These are phyloP conservation scores for Orchestia grillus DNA, from an alignment of 1,140 invertebrate species.

Conservation along the genomic window DNA sequence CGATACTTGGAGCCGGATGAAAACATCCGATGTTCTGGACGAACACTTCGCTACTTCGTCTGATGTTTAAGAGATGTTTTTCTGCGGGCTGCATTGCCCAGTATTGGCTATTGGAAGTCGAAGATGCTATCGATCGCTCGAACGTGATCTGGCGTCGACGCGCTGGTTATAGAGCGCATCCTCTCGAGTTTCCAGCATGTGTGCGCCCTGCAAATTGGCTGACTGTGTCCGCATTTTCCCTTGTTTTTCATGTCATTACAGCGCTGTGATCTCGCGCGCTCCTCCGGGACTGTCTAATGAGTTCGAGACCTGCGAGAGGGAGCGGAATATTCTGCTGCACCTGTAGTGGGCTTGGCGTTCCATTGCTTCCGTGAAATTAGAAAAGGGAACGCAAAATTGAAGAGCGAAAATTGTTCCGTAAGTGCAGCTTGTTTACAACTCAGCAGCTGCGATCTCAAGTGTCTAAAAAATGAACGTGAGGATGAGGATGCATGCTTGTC, in stretches of 20 bases:
- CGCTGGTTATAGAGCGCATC: background rate
- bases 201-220: background rate
- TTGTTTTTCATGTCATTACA: background rate
- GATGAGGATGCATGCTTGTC: too few relatives aligned
- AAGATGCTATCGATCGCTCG: slow-evolving; percentile 35
- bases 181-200: background rate
- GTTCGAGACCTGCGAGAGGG: background rate
- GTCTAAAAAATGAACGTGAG: too few relatives aligned
- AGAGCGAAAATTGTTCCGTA: too few relatives aligned
- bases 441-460: too few relatives aligned
- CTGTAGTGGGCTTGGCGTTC: too few relatives aligned
- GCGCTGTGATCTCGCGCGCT: background rate
- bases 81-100: background rate
- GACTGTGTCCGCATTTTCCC: background rate
- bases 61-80: slow-evolving; percentile 36
- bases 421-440: too few relatives aligned
- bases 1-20: background rate
- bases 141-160: slow-evolving; percentile 30
- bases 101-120: slow-evolving; percentile 50
- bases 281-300: background rate
- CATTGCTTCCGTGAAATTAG: too few relatives aligned
- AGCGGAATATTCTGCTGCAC: too few relatives aligned
- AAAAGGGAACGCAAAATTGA: too few relatives aligned
- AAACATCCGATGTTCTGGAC: background rate
- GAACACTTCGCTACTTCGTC: background rate